Conservation (phyloP, 1,140 invertebrate genomes). For the Drosophila chauvacae region DNA sequence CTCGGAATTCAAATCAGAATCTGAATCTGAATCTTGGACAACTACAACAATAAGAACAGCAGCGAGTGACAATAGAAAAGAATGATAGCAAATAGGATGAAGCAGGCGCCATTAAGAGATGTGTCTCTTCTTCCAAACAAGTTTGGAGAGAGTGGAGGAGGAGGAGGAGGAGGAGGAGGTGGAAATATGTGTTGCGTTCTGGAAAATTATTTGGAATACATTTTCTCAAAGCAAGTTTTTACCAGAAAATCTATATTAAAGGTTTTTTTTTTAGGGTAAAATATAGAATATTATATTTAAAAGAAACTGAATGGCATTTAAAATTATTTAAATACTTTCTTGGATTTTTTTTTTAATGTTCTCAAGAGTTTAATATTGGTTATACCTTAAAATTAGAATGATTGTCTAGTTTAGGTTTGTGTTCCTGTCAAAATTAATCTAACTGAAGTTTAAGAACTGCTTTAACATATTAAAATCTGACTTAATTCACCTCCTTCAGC, state of each 20-base stretch:
- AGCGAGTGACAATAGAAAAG: constrained; percentile 38
- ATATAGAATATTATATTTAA: not conserved
- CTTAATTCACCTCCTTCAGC: not conserved
- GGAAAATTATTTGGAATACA: not conserved
- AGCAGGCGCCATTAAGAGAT: constrained; percentile 27
- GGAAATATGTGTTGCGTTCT: not conserved
- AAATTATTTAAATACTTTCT: not conserved
- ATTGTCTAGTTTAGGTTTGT: not conserved
- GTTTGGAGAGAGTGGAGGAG: not conserved
- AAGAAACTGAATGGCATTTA: not conserved
- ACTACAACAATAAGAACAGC: constrained; percentile 19
- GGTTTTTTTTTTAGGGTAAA: not conserved
- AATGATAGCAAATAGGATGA: constrained; percentile 14
- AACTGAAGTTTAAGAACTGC: not conserved
- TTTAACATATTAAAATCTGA: not conserved
- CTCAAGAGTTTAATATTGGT: not conserved
- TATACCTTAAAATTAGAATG: not conserved
- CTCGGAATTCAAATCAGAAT: constrained; percentile 50
- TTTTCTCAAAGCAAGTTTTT: not conserved
- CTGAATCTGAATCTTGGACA: constrained; percentile 19
- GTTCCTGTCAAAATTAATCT: not conserved
- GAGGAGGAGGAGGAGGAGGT: too few relatives aligned
- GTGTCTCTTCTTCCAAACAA: constrained; percentile 11
- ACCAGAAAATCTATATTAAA: not conserved
- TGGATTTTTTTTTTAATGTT: not conserved